phyloP scores from a whole-genome alignment of 2,888 invertebrate genomes.

The Luperina nickerlii region DNA sequence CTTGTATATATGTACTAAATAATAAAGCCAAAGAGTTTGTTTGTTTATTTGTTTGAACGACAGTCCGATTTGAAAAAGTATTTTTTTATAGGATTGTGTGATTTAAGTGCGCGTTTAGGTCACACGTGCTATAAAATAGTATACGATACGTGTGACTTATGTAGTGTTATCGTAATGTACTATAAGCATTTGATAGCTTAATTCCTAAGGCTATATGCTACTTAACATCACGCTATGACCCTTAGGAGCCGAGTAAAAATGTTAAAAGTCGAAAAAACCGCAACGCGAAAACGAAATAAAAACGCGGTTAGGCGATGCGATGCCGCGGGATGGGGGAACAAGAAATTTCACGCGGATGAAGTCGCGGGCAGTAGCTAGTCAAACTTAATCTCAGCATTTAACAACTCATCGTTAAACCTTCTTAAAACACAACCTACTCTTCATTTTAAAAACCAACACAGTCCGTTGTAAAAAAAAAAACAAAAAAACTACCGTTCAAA shows the following conservation, averaged over 20 bases:
- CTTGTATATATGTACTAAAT: too few relatives aligned
- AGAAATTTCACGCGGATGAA: neutral
- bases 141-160: too few relatives aligned
- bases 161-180: too few relatives aligned
- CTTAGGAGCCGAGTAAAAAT: neutral
- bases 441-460: slow-evolving; percentile 32
- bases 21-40: too few relatives aligned
- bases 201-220: neutral
- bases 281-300: too few relatives aligned
- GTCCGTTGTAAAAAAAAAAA: slow-evolving; percentile 25
- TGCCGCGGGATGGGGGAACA: neutral
- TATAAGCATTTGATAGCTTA: neutral
- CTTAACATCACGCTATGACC: neutral
- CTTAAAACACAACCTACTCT: slow-evolving; percentile 35
- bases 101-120: too few relatives aligned
- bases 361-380: neutral
- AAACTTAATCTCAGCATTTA: slow-evolving; percentile 21
- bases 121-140: too few relatives aligned
- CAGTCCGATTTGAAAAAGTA: too few relatives aligned
- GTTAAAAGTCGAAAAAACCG: too few relatives aligned
- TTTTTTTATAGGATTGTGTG: too few relatives aligned
- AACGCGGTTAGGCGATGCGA: neutral
- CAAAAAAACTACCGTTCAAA: slow-evolving; percentile 51
- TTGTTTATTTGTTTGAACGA: too few relatives aligned
- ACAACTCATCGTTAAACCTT: slow-evolving; percentile 28